These are phyloP conservation scores for Axis porcinus DNA, from an alignment of 2,113 vertebrate species.

Conservation along the genomic window DNA sequence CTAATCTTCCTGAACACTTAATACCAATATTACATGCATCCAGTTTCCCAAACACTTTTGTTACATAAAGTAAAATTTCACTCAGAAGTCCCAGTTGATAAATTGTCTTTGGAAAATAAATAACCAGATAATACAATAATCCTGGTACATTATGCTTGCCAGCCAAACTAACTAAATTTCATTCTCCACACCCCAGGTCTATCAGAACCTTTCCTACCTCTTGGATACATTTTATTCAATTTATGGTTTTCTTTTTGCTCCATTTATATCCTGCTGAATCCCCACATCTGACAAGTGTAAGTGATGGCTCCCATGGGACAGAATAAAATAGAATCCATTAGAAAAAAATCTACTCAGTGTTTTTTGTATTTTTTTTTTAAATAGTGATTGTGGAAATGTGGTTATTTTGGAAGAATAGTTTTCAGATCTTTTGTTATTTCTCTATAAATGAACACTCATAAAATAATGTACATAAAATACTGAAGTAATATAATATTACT, in stretches of 20 bases:
- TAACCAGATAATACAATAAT: background rate
- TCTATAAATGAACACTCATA: background rate
- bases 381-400: background rate
- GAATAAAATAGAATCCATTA: background rate
- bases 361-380: background rate
- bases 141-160: background rate
- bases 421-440: conserved; percentile 8
- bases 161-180: background rate
- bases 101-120: background rate
- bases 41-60: background rate
- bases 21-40: background rate
- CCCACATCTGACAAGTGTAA: background rate
- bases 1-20: background rate
- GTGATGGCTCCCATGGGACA: background rate
- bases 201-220: background rate
- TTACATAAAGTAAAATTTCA: background rate
- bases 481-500: background rate
- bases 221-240: background rate
- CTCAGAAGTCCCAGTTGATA: background rate
- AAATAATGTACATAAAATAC: background rate
- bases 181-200: background rate
- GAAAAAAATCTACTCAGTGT: background rate
- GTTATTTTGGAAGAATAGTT: conserved; percentile 27
- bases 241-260: background rate
- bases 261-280: background rate